Percentiles rank a stretch among this genome's conserved stretches.
Evolutionary conservation across 2,797 vertebrate species (phyloP).

Genomic region (Sarcoramphus papa): DNA sequence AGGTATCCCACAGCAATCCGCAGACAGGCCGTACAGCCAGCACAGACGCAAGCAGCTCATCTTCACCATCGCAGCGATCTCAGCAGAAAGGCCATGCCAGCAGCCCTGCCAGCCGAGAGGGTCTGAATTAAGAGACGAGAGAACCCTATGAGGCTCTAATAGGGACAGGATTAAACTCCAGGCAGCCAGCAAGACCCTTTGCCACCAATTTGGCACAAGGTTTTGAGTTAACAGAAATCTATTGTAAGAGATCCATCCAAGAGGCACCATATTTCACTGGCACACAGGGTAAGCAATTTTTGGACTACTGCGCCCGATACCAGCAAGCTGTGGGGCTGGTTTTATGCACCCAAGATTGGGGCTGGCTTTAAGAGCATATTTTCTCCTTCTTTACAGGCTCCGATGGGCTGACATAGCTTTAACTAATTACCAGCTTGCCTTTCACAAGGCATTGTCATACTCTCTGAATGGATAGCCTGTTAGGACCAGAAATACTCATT

Average conservation of each 20-base stretch:
- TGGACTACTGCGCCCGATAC: neutral
- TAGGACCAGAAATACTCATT: slow-evolving; percentile 50
- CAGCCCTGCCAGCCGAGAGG: neutral
- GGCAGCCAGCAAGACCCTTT: neutral
- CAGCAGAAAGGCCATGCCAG: neutral
- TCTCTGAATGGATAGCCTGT: slow-evolving; percentile 20
- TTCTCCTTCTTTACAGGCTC: neutral
- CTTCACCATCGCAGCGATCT: neutral
- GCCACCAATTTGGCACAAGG: neutral
- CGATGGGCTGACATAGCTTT: neutral
- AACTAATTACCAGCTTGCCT: neutral
- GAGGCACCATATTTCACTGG: neutral
- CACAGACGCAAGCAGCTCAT: neutral
- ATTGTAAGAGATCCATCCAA: neutral
- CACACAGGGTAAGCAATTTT: neutral
- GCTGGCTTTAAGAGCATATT: neutral
- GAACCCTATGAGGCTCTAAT: neutral
- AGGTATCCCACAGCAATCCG: neutral
- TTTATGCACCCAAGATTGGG: neutral
- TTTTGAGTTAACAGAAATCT: neutral
- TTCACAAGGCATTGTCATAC: neutral
- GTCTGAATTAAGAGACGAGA: neutral
- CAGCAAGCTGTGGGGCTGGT: neutral
- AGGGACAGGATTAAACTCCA: neutral
- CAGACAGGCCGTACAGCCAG: neutral